Conservation (phyloP, 2,797 vertebrate species). For the Crenuchus spilurus region DNA sequence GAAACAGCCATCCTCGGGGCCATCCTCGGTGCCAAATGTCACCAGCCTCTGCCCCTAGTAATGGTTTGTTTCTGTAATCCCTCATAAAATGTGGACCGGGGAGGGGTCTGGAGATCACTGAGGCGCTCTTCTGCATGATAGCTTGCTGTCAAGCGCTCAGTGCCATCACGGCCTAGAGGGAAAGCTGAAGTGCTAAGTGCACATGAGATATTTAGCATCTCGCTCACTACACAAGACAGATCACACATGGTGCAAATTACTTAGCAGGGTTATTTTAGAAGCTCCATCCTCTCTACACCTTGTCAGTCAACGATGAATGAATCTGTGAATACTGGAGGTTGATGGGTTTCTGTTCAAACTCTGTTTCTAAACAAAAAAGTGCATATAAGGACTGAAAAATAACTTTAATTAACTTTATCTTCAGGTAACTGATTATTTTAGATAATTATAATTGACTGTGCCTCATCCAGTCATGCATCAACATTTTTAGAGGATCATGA, state of each 20-base stretch:
- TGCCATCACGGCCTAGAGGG: not conserved
- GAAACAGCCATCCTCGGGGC: not conserved
- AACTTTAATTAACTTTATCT: too few relatives aligned
- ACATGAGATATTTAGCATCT: slow-evolving; percentile 10
- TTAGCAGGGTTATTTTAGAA: slow-evolving; percentile 12
- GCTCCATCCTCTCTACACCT: not conserved
- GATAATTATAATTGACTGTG: too few relatives aligned
- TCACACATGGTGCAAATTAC: slow-evolving; percentile 14
- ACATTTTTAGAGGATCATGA: too few relatives aligned
- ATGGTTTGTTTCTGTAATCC: slow-evolving; percentile 33
- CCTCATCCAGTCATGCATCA: too few relatives aligned
- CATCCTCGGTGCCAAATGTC: slow-evolving; percentile 7
- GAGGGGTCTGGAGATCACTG: not conserved
- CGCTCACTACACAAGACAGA: not conserved
- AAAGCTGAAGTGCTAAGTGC: not conserved
- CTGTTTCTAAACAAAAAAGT: too few relatives aligned
- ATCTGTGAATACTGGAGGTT: not conserved
- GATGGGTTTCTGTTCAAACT: not conserved
- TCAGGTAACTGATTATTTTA: too few relatives aligned
- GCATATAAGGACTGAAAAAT: too few relatives aligned
- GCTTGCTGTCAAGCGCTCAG: slow-evolving; percentile 10
- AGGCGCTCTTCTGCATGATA: not conserved
- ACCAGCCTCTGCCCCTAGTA: slow-evolving; percentile 13
- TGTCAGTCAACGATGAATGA: not conserved
- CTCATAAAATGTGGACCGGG: not conserved